Percentiles rank a stretch among this genome's conserved stretches.
Evolutionary conservation across 2,113 vertebrate species (phyloP).

Genomic region (Accipiter cooperii): DNA sequence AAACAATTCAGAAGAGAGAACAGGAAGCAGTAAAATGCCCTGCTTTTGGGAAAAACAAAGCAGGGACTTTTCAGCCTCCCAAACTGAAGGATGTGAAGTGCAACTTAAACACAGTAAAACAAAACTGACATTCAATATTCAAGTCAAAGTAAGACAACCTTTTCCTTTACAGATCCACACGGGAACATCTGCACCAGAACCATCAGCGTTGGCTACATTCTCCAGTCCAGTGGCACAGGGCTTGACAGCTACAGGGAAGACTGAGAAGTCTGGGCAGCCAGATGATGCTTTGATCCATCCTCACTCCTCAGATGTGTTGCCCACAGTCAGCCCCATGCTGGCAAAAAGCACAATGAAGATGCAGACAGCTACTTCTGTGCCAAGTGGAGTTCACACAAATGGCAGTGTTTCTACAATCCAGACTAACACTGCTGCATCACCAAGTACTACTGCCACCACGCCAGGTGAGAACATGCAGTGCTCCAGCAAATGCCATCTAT

Average conservation of each 20-base stretch:
- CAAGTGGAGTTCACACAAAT: conserved; percentile 26
- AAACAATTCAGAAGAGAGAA: background rate
- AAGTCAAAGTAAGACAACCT: background rate
- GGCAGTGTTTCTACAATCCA: background rate
- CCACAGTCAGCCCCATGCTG: background rate
- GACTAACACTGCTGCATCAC: background rate
- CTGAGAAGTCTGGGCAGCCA: conserved; percentile 32
- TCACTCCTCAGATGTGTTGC: background rate
- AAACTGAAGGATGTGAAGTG: background rate
- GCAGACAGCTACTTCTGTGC: background rate
- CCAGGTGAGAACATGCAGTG: conserved; percentile 59
- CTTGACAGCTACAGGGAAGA: conserved; percentile 50
- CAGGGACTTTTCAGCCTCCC: background rate
- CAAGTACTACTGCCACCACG: conserved; percentile 38
- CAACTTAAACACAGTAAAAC: background rate
- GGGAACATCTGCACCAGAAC: background rate
- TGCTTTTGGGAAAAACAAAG: background rate
- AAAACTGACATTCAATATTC: background rate
- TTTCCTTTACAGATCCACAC: conserved; percentile 40
- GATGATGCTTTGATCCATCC: conserved; percentile 1
- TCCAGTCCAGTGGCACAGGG: conserved; percentile 28
- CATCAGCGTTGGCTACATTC: background rate
- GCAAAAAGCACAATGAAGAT: background rate
- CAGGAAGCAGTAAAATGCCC: background rate
- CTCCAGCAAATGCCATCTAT: background rate